A percentile compares a stretch with the other conserved stretches of the same genome.
Evolutionary conservation across 2,888 invertebrate species (phyloP).

Genomic region (Morpho helenor): DNA sequence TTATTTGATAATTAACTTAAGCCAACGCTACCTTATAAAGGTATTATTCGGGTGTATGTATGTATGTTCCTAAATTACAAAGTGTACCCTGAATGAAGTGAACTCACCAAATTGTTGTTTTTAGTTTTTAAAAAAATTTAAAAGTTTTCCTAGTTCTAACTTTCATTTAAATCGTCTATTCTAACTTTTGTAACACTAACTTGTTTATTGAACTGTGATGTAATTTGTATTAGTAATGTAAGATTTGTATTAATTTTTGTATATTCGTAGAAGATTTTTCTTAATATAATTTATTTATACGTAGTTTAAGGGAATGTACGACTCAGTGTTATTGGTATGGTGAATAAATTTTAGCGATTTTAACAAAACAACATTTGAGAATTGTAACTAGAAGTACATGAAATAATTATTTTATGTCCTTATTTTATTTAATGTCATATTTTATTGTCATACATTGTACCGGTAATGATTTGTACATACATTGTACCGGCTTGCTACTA

Average conservation of each 20-base stretch:
- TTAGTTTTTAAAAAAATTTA: conserved; percentile 48
- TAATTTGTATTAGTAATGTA: conserved; percentile 76
- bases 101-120: conserved; percentile 69
- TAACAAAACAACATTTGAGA: neutral
- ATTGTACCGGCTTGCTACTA: too few species aligned
- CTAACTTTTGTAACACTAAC: conserved; percentile 63
- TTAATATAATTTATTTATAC: conserved; percentile 76
- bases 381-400: too few species aligned
- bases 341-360: conserved; percentile 41
- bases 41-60: conserved; percentile 37
- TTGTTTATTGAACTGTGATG: conserved; percentile 79
- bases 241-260: conserved; percentile 75
- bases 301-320: conserved; percentile 56
- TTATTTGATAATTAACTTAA: conserved; percentile 34
- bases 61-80: conserved; percentile 70
- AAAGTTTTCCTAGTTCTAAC: conserved; percentile 44
- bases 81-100: conserved; percentile 44
- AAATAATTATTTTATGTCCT: too few species aligned
- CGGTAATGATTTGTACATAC: too few species aligned
- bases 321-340: conserved; percentile 40
- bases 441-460: too few species aligned
- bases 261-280: conserved; percentile 73
- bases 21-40: conserved; percentile 55
- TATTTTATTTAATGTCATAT: too few species aligned
- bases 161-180: conserved; percentile 63